Evolutionary conservation across 2,113 vertebrate genomes (phyloP).

Genomic region (Crotalus horridus): DNA sequence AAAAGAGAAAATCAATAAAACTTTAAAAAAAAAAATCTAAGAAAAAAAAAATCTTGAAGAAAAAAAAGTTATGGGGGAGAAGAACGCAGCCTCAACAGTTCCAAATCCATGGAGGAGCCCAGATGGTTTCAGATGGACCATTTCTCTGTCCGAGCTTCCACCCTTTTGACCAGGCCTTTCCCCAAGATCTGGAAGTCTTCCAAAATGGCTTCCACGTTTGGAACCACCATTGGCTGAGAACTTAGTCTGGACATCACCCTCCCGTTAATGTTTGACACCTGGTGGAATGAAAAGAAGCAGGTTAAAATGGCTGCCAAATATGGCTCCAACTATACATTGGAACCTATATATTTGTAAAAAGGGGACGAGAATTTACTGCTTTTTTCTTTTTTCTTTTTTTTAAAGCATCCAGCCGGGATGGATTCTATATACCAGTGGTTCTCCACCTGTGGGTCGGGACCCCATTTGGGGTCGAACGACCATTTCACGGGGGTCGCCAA

Average conservation of each 20-base stretch:
- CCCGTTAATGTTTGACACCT: constrained; percentile 82
- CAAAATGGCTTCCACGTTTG: constrained; percentile 89
- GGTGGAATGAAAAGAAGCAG: neutral
- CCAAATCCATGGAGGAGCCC: neutral
- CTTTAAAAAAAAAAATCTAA: constrained; percentile 30
- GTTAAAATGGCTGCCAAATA: neutral
- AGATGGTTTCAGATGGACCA: constrained; percentile 79
- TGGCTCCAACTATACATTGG: neutral
- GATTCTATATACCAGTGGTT: too few species aligned
- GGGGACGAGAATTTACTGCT: too few species aligned
- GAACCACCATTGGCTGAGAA: constrained; percentile 67
- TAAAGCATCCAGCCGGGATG: too few species aligned
- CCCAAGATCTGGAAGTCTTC: constrained; percentile 87
- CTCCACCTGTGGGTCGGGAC: too few species aligned
- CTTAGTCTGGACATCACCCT: constrained; percentile 69
- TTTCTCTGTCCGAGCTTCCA: constrained; percentile 85
- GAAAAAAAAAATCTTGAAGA: constrained; percentile 4
- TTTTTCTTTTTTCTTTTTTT: too few species aligned
- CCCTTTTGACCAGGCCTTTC: constrained; percentile 80
- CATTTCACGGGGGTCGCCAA: too few species aligned
- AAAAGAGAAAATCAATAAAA: too few species aligned
- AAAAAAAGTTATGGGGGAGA: neutral
- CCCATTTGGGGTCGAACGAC: too few species aligned
- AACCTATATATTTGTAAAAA: neutral
- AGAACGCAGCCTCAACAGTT: neutral